A percentile compares a stretch with the other conserved stretches of the same genome.
phyloP scores from a whole-genome alignment of 2,113 vertebrate species.

The Sardina pilchardus region DNA sequence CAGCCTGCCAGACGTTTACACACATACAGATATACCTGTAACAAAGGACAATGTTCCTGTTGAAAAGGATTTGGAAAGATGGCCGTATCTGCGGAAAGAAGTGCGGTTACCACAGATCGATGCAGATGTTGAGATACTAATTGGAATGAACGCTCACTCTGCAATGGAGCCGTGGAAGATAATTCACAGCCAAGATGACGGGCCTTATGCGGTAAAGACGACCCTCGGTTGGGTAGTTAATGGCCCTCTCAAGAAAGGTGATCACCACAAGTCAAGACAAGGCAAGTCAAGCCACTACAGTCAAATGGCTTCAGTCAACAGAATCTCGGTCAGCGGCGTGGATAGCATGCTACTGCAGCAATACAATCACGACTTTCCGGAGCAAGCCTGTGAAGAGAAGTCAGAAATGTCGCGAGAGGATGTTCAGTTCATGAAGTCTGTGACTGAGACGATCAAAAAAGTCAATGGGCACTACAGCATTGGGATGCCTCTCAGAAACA shows the following conservation, averaged over 20 bases:
- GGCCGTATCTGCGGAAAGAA: background rate
- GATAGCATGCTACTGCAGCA: too few relatives aligned
- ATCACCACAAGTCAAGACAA: background rate
- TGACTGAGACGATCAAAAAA: too few relatives aligned
- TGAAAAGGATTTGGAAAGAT: background rate
- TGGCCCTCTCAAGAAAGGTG: background rate
- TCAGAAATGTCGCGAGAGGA: too few relatives aligned
- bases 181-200: constrained; percentile 18
- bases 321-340: too few relatives aligned
- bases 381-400: too few relatives aligned
- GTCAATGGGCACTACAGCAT: too few relatives aligned
- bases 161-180: constrained; percentile 14
- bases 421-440: too few relatives aligned
- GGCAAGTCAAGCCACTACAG: background rate
- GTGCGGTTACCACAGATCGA: background rate
- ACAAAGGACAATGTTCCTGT: background rate
- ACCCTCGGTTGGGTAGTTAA: background rate
- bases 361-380: too few relatives aligned
- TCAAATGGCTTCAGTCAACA: background rate
- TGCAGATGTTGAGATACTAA: background rate
- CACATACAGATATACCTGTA: constrained; percentile 6
- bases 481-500: too few relatives aligned
- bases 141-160: constrained; percentile 19
- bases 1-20: constrained; percentile 13
- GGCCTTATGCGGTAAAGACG: constrained; percentile 16